Conservation (phyloP, 2,888 invertebrate species). For the Panopea generosa region DNA sequence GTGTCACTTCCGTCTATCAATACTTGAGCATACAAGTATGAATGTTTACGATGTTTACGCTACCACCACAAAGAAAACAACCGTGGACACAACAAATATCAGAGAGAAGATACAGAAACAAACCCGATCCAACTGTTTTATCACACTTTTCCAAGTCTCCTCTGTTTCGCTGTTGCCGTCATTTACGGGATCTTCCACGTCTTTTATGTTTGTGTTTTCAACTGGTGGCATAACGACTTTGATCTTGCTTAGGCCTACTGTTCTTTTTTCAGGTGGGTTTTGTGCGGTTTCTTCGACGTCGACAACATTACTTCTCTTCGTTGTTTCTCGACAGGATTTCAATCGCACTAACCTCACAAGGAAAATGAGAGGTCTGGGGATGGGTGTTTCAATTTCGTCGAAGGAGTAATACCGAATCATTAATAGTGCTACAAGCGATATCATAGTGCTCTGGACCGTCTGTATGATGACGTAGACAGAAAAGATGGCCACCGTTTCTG, state of each 20-base stretch:
- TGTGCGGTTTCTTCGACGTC: background rate
- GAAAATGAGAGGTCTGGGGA: background rate
- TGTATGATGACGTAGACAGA: conserved; percentile 47
- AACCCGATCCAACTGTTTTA: background rate
- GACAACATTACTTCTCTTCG: background rate
- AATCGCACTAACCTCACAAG: background rate
- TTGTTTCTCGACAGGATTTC: background rate
- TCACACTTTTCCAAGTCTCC: background rate
- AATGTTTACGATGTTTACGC: no score
- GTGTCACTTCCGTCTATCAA: no score
- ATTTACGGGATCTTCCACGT: background rate
- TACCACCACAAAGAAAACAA: background rate
- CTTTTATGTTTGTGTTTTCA: no score
- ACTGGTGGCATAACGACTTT: no score
- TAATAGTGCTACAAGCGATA: conserved; percentile 22
- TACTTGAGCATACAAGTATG: no score
- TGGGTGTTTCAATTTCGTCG: background rate
- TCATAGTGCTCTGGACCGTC: conserved; percentile 37
- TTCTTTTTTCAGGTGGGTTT: no score
- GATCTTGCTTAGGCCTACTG: no score
- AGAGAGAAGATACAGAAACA: background rate
- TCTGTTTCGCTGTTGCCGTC: background rate
- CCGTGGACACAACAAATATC: background rate
- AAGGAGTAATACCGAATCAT: conserved; percentile 15
- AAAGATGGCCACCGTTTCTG: conserved; percentile 32